A percentile compares a stretch with the other conserved stretches of the same genome.
These are phyloP conservation scores for Corbicula japonica DNA, from an alignment of 2,888 invertebrate genomes.

Conservation along the genomic window DNA sequence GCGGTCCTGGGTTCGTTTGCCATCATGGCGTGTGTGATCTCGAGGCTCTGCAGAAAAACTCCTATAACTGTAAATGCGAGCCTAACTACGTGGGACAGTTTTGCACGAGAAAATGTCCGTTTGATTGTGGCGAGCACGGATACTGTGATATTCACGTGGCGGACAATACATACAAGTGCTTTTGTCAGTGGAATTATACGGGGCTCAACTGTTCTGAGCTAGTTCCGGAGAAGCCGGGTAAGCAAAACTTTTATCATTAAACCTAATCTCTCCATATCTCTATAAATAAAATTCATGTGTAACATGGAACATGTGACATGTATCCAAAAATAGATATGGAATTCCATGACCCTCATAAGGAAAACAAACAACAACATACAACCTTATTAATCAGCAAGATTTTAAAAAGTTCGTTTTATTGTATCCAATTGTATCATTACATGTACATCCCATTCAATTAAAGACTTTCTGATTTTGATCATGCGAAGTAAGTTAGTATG, in stretches of 20 bases:
- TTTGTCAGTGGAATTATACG: constrained; percentile 65
- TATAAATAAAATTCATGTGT: no score
- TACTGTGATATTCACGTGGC: constrained; percentile 49
- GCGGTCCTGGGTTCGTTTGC: constrained; percentile 61
- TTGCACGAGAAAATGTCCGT: constrained; percentile 61
- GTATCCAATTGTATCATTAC: no score
- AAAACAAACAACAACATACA: no score
- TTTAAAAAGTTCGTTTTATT: no score
- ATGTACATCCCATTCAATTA: no score
- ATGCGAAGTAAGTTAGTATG: no score
- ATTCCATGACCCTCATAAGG: no score
- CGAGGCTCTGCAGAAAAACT: constrained; percentile 35
- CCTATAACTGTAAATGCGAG: constrained; percentile 67
- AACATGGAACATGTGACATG: no score
- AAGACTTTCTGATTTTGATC: no score
- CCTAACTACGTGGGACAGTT: constrained; percentile 67
- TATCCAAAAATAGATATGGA: no score
- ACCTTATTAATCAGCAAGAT: no score
- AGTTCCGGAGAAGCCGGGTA: constrained; percentile 48
- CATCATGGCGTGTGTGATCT: constrained; percentile 60
- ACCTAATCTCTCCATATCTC: no score
- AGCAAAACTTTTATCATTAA: neutral
- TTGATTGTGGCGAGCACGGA: constrained; percentile 70
- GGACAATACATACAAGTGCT: constrained; percentile 51
- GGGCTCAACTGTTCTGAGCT: constrained; percentile 63